Conservation (phyloP, 92 coral and sea anemone species). For the Palythoa grandiflora region DNA sequence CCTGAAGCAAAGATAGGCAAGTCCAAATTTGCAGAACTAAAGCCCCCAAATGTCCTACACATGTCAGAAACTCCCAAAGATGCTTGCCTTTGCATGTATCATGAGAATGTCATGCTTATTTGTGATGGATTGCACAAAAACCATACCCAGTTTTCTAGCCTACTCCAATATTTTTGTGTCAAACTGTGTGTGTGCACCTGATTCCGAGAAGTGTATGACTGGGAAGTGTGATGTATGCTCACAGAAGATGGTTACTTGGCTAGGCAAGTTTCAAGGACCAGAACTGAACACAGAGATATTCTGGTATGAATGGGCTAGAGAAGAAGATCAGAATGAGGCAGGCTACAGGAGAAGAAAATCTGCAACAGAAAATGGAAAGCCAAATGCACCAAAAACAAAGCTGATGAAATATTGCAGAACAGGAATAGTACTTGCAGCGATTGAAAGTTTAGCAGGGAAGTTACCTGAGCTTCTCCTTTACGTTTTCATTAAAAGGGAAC, state of each 20-base stretch:
- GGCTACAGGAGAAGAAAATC: conserved; percentile 50
- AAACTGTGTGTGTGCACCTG: conserved; percentile 56
- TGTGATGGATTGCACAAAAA: conserved; percentile 60
- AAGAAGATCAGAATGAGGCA: conserved; percentile 48
- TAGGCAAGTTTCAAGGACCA: conserved; percentile 51
- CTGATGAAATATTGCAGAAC: conserved; percentile 55
- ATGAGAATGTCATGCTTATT: conserved; percentile 54
- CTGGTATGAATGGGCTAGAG: conserved; percentile 54
- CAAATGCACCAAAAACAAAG: conserved; percentile 59
- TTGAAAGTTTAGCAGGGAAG: conserved; percentile 56
- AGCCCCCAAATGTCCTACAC: conserved; percentile 64
- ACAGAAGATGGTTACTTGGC: conserved; percentile 51
- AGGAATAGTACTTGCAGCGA: conserved; percentile 50
- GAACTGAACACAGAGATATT: conserved; percentile 45
- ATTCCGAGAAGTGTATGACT: conserved; percentile 45
- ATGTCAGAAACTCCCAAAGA: conserved; percentile 65
- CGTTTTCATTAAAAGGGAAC: conserved; percentile 65
- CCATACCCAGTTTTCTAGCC: conserved; percentile 53
- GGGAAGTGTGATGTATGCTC: conserved; percentile 44
- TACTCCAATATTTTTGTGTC: conserved; percentile 57
- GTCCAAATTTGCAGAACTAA: conserved; percentile 64
- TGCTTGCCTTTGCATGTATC: neutral
- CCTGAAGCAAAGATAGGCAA: conserved; percentile 60
- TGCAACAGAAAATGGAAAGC: conserved; percentile 31
- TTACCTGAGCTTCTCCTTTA: conserved; percentile 50